Percentiles rank a stretch among this genome's conserved stretches.
Conservation (phyloP, 1,140 invertebrate genomes). For the Orchesella cincta region DNA sequence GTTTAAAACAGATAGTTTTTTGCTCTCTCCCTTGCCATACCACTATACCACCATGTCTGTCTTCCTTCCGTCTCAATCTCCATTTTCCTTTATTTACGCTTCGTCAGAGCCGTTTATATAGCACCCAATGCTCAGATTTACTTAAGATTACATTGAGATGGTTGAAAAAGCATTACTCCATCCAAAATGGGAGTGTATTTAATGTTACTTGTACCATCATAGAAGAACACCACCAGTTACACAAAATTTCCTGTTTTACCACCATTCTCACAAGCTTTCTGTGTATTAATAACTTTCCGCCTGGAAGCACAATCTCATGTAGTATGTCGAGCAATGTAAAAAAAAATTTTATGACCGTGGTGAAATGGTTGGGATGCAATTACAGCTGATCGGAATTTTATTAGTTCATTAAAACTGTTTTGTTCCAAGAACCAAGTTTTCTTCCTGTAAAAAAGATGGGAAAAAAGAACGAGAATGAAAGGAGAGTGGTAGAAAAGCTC, state of each 20-base stretch:
- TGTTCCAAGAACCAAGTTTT: conserved; percentile 1
- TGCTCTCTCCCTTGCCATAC: background rate
- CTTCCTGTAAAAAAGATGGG: too few relatives aligned
- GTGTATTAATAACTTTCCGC: background rate
- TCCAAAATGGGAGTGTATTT: background rate
- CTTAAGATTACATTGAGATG: background rate
- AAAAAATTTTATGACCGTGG: conserved; percentile 40
- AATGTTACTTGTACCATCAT: background rate
- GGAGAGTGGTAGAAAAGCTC: too few relatives aligned
- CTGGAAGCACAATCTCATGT: background rate
- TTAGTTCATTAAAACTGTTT: conserved; percentile 43
- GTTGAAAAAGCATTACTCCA: background rate
- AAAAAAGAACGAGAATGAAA: too few relatives aligned
- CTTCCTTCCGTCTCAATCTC: background rate
- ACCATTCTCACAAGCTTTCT: background rate
- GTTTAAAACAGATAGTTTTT: conserved; percentile 2
- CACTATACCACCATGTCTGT: background rate
- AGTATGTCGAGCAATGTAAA: conserved; percentile 13
- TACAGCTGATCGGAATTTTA: conserved; percentile 46
- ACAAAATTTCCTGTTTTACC: background rate
- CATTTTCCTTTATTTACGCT: conserved; percentile 2
- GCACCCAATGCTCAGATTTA: background rate
- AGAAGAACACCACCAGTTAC: background rate
- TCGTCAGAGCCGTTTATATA: background rate
- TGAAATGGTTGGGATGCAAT: conserved; percentile 38